A percentile compares a stretch with the other conserved stretches of the same genome.
Evolutionary conservation across 2,888 invertebrate species (phyloP).

Genomic region (Branchellion lobata): DNA sequence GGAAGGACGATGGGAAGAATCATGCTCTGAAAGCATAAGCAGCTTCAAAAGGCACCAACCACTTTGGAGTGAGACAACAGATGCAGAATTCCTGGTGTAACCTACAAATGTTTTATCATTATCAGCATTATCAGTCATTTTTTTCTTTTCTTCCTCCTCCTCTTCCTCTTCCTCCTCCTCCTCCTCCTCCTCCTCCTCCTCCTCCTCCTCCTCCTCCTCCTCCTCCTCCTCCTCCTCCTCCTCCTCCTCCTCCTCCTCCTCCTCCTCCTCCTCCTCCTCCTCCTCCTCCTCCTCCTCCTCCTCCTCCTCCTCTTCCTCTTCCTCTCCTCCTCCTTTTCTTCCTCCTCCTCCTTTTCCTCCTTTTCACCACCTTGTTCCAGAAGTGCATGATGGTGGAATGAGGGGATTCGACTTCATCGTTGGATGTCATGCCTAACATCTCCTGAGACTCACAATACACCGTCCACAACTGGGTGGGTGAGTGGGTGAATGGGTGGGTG

Average conservation of each 20-base stretch:
- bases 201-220: background rate
- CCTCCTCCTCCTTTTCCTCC: too few species aligned
- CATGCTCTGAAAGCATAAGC: slow-evolving; percentile 15
- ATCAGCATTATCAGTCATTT: too few species aligned
- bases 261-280: background rate
- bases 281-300: too few species aligned
- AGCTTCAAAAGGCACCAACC: slow-evolving; percentile 64
- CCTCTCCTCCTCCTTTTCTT: too few species aligned
- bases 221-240: background rate
- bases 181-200: background rate
- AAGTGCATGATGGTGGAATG: slow-evolving; percentile 82
- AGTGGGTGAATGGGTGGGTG: background rate
- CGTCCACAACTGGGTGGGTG: slow-evolving; percentile 78
- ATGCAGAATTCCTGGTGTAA: slow-evolving; percentile 91
- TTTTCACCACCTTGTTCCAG: slow-evolving; percentile 81
- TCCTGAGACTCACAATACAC: slow-evolving; percentile 91
- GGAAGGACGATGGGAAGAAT: background rate
- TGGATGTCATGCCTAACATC: slow-evolving; percentile 66
- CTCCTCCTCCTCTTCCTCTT: too few species aligned
- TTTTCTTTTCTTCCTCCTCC: too few species aligned
- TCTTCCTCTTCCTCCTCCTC: background rate
- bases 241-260: background rate
- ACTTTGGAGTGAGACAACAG: slow-evolving; percentile 86
- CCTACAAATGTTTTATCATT: slow-evolving; percentile 57
- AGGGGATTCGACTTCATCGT: slow-evolving; percentile 60